phyloP scores from a whole-genome alignment of 1,140 invertebrate species.

The Drosophila mojavensis region DNA sequence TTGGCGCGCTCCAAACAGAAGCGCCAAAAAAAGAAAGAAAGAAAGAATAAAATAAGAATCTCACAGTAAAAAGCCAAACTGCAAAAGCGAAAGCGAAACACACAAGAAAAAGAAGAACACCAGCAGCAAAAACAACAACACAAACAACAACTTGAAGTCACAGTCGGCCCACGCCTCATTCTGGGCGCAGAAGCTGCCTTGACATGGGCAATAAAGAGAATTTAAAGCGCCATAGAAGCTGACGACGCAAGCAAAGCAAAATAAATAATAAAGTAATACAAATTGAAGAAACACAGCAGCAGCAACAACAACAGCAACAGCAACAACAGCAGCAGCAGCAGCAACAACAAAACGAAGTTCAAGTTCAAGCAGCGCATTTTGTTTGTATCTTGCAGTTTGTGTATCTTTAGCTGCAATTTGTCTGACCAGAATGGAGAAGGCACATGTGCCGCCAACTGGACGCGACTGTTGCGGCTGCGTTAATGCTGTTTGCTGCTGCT shows the following conservation, averaged over 20 bases:
- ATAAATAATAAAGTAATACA: conserved; percentile 71
- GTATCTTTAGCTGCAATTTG: conserved; percentile 57
- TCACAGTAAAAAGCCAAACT: conserved; percentile 26
- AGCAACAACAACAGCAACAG: background rate
- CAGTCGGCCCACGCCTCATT: conserved; percentile 34
- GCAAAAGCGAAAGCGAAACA: conserved; percentile 46
- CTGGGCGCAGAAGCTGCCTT: conserved; percentile 48
- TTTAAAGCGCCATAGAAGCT: conserved; percentile 68
- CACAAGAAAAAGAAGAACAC: conserved; percentile 31
- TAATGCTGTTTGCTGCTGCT: conserved; percentile 7
- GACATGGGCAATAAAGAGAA: conserved; percentile 75
- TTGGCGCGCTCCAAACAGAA: conserved; percentile 76
- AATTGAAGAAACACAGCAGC: conserved; percentile 46
- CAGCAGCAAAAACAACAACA: conserved; percentile 27
- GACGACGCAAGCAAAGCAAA: conserved; percentile 39
- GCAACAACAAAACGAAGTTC: conserved; percentile 66
- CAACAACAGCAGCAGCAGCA: conserved; percentile 15
- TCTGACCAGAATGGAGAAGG: conserved; percentile 35
- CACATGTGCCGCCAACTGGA: conserved; percentile 72
- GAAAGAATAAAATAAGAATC: background rate
- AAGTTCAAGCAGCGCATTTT: conserved; percentile 71
- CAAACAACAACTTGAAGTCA: conserved; percentile 8
- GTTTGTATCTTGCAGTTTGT: conserved; percentile 44
- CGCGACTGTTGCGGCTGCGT: conserved; percentile 30
- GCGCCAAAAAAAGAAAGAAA: conserved; percentile 60